Evolutionary conservation across 2,888 invertebrate species (phyloP).

Genomic region (Ernsta delagoae): DNA sequence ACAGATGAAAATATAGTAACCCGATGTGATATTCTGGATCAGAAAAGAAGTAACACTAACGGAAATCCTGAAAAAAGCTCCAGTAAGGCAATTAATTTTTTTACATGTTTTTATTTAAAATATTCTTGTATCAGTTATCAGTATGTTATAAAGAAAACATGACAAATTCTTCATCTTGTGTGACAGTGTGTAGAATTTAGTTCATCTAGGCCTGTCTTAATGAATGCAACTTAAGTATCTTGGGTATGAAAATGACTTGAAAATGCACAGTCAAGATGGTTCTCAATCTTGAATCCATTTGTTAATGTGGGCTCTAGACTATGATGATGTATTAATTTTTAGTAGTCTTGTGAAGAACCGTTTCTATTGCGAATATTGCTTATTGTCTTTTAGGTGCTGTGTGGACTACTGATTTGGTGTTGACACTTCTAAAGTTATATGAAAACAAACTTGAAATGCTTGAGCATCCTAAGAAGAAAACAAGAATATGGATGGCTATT

Average conservation of each 20-base stretch:
- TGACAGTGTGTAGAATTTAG: too few relatives aligned
- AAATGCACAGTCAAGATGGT: too few relatives aligned
- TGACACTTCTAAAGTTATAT: conserved; percentile 57
- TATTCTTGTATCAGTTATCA: neutral
- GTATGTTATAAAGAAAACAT: too few relatives aligned
- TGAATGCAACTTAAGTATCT: too few relatives aligned
- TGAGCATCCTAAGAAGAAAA: conserved; percentile 65
- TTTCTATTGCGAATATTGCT: too few relatives aligned
- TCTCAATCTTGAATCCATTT: too few relatives aligned
- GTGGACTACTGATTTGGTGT: conserved; percentile 58
- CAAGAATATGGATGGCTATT: conserved; percentile 62
- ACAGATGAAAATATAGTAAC: neutral
- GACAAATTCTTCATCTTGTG: too few relatives aligned
- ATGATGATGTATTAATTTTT: too few relatives aligned
- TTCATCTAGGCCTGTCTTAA: too few relatives aligned
- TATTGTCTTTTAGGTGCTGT: conserved; percentile 52
- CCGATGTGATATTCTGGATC: neutral
- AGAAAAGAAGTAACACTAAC: conserved; percentile 23
- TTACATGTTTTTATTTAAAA: neutral
- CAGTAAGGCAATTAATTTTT: conserved; percentile 25
- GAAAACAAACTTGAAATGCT: conserved; percentile 60
- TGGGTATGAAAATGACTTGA: too few relatives aligned
- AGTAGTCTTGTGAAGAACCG: too few relatives aligned
- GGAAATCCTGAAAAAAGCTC: conserved; percentile 50
- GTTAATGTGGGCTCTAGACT: too few relatives aligned